Percentiles rank a stretch among this genome's conserved stretches.
Conservation (phyloP, 2,888 invertebrate species). For the Cylloceria caligata region DNA sequence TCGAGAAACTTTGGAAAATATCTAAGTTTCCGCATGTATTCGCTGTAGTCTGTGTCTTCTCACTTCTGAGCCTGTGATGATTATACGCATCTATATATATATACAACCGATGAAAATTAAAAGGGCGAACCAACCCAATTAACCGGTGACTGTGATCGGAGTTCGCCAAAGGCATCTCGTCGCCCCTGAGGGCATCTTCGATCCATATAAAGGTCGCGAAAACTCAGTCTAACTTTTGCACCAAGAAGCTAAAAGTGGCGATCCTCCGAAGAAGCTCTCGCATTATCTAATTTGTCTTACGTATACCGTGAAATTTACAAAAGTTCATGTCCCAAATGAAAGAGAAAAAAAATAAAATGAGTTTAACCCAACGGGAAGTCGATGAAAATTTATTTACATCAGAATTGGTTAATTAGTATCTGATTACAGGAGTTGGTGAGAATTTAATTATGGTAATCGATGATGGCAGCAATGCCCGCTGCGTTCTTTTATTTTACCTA, state of each 20-base stretch:
- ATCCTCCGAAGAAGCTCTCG: not conserved
- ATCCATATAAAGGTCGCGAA: constrained; percentile 30
- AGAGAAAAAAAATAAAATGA: constrained; percentile 2
- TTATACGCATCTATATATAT: constrained; percentile 25
- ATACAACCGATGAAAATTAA: constrained; percentile 38
- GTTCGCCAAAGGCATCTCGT: constrained; percentile 46
- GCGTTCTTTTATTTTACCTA: not conserved
- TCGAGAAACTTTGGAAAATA: constrained; percentile 48
- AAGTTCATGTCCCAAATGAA: not conserved
- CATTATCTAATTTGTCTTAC: constrained; percentile 17
- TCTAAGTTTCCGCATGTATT: constrained; percentile 55
- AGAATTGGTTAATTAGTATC: constrained; percentile 53
- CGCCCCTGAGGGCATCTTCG: constrained; percentile 2
- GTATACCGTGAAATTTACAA: constrained; percentile 5
- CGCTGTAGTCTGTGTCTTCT: constrained; percentile 25
- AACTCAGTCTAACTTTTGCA: constrained; percentile 39
- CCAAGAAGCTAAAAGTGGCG: not conserved
- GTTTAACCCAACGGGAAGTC: not conserved
- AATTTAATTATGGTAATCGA: constrained; percentile 60
- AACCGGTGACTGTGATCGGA: constrained; percentile 41
- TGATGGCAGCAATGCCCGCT: constrained; percentile 14
- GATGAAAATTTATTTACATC: constrained; percentile 58
- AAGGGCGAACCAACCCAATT: constrained; percentile 59
- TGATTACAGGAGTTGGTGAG: constrained; percentile 7
- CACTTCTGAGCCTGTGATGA: constrained; percentile 2